A percentile compares a stretch with the other conserved stretches of the same genome.
phyloP scores from a whole-genome alignment of 2,113 vertebrate genomes.

The Megaleporinus macrocephalus region DNA sequence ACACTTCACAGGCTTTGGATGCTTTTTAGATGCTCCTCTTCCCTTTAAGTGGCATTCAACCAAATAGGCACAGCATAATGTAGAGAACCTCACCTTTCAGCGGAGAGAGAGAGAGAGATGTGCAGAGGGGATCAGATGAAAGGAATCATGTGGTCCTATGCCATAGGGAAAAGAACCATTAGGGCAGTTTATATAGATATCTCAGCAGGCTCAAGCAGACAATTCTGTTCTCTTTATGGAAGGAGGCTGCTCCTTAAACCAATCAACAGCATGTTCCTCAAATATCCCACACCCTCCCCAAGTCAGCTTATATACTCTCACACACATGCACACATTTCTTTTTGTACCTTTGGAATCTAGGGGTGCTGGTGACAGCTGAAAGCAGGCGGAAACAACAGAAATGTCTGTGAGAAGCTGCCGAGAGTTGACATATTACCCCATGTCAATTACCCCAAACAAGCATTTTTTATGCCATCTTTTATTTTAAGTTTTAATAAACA shows the following conservation, averaged over 20 bases:
- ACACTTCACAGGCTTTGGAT: too few relatives aligned
- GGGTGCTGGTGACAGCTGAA: not conserved
- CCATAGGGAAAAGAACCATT: conserved; percentile 5
- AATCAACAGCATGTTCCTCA: conserved; percentile 31
- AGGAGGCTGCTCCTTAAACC: conserved; percentile 29
- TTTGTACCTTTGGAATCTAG: not conserved
- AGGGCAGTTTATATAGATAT: conserved; percentile 50
- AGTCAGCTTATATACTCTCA: not conserved
- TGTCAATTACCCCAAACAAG: accelerated
- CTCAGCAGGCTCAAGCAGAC: not conserved
- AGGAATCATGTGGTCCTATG: conserved; percentile 17
- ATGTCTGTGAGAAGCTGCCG: not conserved
- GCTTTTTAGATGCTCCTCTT: too few relatives aligned
- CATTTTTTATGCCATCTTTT: not conserved
- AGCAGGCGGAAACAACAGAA: not conserved
- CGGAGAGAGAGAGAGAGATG: conserved; percentile 11
- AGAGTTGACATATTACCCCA: too few relatives aligned
- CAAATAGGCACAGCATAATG: too few relatives aligned
- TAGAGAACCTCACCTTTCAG: conserved; percentile 53
- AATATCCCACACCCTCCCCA: conserved; percentile 30
- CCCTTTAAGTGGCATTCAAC: too few relatives aligned
- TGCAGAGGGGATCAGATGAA: not conserved
- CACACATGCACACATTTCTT: not conserved
- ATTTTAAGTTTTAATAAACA: too few relatives aligned
- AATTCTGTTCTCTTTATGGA: conserved; percentile 48